Base-by-base conservation (phyloP, 2,113 vertebrate species). In the Scortum barcoo region DNA sequence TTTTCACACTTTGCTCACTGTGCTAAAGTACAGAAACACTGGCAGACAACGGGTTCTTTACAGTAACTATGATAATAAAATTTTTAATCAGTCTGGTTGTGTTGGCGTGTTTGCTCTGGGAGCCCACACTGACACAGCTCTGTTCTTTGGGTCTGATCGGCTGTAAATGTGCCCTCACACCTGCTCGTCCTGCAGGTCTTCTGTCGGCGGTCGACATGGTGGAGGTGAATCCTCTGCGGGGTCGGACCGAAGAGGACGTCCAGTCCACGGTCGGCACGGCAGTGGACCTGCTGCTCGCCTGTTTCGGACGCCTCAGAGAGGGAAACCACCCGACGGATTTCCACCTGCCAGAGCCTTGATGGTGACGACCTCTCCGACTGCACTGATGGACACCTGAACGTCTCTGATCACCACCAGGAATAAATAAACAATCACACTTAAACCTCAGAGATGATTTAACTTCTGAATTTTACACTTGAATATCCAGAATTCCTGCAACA, bases 171-270 rank as follows among this genome's bases (percentile, higher is more conserved):
- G 11, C 12, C 44, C 44, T 46, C 16, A 46, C 44, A 5, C 53
- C 33, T 62, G 24, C 71, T 46, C 10, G 7, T 58, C 40, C 54
- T 19, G 53, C 71, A 96, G 95, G 92, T 26, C 91, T 95, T 10
- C 90, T 96, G 73, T 96, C 95, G 2, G 95, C 87, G 0, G 83
- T 95, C 56, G 95, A 96, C 79, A 8, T 96, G 82, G 94, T 96
- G 79, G 95, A 96, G 81, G 94, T 95, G 70, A 95, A 96, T 33
- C 95, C 94, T 28, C 83, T 88, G 65, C 80, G 46, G 54, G 94
- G 84, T 22, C 83, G 14, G 68, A 92, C 79, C 0, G 87, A 95
- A 9, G 54, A 85, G 0, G 93, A 88, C 2, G 62, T 93, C 53
- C 58, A 10, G 17, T 93, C 90, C 13, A 96, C 95, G 0, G 92